Percentiles rank a stretch among this genome's conserved stretches.
These are phyloP conservation scores for Melanchra persicariae DNA, from an alignment of 2,888 invertebrate genomes.

Conservation along the genomic window DNA sequence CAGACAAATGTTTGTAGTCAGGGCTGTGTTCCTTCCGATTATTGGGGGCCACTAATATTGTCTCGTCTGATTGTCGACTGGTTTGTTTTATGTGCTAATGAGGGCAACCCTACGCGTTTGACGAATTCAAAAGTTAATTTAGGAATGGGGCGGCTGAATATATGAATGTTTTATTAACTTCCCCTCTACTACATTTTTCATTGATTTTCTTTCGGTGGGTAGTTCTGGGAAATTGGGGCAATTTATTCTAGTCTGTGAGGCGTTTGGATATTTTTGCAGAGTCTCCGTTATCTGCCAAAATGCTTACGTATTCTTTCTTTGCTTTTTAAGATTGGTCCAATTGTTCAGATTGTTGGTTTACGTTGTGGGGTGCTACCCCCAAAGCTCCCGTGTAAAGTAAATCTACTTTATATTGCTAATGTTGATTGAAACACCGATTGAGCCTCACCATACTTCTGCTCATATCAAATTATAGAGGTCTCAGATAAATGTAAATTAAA, in stretches of 20 bases:
- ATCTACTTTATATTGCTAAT: background rate
- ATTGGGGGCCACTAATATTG: constrained; percentile 61
- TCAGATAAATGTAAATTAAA: too few species aligned
- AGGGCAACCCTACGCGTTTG: constrained; percentile 74
- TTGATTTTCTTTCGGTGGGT: constrained; percentile 64
- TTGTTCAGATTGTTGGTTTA: constrained; percentile 4
- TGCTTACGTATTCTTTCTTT: constrained; percentile 12
- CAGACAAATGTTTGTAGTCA: constrained; percentile 85
- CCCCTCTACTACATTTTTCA: constrained; percentile 60
- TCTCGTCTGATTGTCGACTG: constrained; percentile 66
- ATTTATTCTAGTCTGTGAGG: constrained; percentile 16
- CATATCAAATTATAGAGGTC: too few species aligned
- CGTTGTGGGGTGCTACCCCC: background rate
- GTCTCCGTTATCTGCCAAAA: constrained; percentile 15
- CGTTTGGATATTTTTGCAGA: constrained; percentile 15
- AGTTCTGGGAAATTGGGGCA: constrained; percentile 62
- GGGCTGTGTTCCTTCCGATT: constrained; percentile 68
- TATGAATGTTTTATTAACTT: constrained; percentile 73
- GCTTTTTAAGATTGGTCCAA: constrained; percentile 19
- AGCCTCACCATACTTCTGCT: too few species aligned
- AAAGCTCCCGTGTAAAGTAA: background rate
- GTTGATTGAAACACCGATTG: background rate
- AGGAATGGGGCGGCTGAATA: constrained; percentile 70
- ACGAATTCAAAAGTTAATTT: constrained; percentile 77
- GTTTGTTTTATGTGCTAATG: constrained; percentile 77